Conservation (phyloP, 2,888 invertebrate species). For the Microctonus aethiopoides region DNA sequence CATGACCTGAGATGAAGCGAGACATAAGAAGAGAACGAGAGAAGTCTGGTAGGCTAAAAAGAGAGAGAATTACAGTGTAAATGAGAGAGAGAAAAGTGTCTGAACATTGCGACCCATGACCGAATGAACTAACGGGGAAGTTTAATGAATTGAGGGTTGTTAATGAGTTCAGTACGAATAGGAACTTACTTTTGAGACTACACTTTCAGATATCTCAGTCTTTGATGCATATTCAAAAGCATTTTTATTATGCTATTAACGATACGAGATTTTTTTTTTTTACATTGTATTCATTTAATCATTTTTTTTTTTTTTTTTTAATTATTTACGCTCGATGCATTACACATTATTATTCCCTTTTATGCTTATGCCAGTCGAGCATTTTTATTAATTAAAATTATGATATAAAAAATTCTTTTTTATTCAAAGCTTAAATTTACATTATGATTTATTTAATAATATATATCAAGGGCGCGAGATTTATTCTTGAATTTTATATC, state of each 20-base stretch:
- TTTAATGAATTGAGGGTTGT: conserved; percentile 60
- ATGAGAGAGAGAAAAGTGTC: conserved; percentile 8
- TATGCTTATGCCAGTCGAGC: not conserved
- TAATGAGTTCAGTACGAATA: conserved; percentile 50
- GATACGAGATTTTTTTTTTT: not conserved
- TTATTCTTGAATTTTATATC: too few relatives aligned
- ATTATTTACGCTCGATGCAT: not conserved
- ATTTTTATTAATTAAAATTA: too few relatives aligned
- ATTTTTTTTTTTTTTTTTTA: too few relatives aligned
- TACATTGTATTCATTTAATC: not conserved
- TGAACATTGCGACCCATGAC: conserved; percentile 2
- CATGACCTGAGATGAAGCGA: not conserved
- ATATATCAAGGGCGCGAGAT: too few relatives aligned
- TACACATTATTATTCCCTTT: not conserved
- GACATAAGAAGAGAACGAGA: conserved; percentile 11
- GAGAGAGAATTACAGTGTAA: not conserved
- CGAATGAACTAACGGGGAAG: conserved; percentile 38
- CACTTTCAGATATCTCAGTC: conserved; percentile 21
- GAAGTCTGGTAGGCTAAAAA: not conserved
- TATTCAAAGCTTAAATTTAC: too few relatives aligned
- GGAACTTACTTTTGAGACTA: conserved; percentile 40
- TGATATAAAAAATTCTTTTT: too few relatives aligned
- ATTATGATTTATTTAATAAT: too few relatives aligned
- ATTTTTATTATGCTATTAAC: not conserved
- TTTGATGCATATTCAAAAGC: not conserved